Evolutionary conservation across 2,888 invertebrate species (phyloP).

Genomic region (Ceramica pisi): DNA sequence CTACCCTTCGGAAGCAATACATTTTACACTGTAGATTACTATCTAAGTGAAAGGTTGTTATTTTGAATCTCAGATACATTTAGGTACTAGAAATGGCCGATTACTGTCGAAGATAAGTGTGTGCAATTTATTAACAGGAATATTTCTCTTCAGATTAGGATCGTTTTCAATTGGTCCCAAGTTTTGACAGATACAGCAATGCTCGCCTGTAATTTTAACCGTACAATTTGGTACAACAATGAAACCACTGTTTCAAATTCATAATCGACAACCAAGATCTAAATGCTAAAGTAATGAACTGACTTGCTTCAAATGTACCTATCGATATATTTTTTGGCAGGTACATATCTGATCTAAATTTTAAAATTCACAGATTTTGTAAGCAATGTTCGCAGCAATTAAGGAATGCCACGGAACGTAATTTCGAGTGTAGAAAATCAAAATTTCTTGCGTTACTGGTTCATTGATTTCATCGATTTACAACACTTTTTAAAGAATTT

Average conservation of each 20-base stretch:
- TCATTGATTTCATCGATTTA: conserved; percentile 48
- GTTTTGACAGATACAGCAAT: conserved; percentile 71
- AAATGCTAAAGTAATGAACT: conserved; percentile 60
- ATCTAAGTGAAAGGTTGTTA: conserved; percentile 73
- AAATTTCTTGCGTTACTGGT: conserved; percentile 53
- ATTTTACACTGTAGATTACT: conserved; percentile 65
- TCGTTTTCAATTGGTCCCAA: conserved; percentile 55
- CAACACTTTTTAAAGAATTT: conserved; percentile 48
- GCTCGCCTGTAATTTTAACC: conserved; percentile 69
- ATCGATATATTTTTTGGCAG: conserved; percentile 25
- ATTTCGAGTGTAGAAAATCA: conserved; percentile 47
- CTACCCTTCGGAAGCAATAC: conserved; percentile 75
- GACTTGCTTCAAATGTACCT: conserved; percentile 22
- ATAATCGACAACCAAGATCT: conserved; percentile 62
- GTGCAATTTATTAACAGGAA: conserved; percentile 48
- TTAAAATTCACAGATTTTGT: conserved; percentile 32
- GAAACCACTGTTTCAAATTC: conserved; percentile 67
- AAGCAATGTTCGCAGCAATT: conserved; percentile 55
- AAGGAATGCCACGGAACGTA: conserved; percentile 51
- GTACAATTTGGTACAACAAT: conserved; percentile 74
- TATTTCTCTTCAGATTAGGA: conserved; percentile 48
- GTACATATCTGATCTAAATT: conserved; percentile 51
- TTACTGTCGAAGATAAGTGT: conserved; percentile 50
- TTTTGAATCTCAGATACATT: conserved; percentile 60
- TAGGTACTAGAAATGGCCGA: conserved; percentile 53